These are phyloP conservation scores for Polia nebulosa DNA, from an alignment of 2,888 invertebrate genomes.

Conservation along the genomic window DNA sequence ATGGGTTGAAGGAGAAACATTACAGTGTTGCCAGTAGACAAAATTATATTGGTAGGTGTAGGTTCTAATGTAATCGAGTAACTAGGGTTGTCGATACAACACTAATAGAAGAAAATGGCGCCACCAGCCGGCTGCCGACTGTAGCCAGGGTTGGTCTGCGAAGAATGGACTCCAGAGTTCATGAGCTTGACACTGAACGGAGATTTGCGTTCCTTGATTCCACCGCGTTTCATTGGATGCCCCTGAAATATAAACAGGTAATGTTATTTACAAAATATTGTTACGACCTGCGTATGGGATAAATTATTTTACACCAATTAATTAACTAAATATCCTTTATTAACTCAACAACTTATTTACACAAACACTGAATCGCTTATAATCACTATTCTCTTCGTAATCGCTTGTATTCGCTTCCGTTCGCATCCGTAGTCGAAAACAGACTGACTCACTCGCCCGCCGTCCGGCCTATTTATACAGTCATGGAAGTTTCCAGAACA, in stretches of 20 bases:
- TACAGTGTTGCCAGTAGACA: background rate
- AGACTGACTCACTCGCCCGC: no score
- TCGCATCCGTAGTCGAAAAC: no score
- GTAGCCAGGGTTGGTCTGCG: conserved; percentile 95
- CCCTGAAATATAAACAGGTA: conserved; percentile 76
- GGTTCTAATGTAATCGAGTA: background rate
- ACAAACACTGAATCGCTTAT: no score
- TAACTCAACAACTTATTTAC: no score
- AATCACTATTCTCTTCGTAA: no score
- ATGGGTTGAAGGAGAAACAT: background rate
- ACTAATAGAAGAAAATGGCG: conserved; percentile 93
- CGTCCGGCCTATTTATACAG: no score
- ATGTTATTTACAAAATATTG: conserved; percentile 5
- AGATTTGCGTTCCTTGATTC: conserved; percentile 92
- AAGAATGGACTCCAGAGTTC: conserved; percentile 95
- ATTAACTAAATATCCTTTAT: no score
- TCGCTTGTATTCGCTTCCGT: no score
- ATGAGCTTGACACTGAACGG: conserved; percentile 95
- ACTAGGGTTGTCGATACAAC: background rate
- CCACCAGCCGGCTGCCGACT: conserved; percentile 95
- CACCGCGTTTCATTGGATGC: conserved; percentile 91
- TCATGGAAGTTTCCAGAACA: no score
- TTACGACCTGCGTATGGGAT: no score
- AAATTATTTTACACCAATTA: no score
- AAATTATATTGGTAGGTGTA: background rate